phyloP scores from a whole-genome alignment of 2,113 vertebrate species.

The Neolamprologus tretocephalus region DNA sequence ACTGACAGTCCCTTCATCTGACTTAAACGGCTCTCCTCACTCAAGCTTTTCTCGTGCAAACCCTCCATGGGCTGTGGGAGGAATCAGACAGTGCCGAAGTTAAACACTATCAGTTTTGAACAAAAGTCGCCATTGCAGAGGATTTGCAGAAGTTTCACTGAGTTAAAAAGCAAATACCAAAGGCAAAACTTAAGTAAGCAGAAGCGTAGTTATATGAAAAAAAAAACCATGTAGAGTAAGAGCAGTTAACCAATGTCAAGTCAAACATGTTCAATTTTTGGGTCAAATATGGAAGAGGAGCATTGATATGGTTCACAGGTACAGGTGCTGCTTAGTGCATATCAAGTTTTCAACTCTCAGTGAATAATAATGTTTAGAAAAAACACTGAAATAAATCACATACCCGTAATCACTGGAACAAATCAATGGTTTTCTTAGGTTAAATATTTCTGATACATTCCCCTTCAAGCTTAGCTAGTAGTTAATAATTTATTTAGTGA shows the following conservation, averaged over 20 bases:
- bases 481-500: background rate
- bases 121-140: background rate
- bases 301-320: background rate
- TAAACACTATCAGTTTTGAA: background rate
- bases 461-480: background rate
- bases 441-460: background rate
- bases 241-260: background rate
- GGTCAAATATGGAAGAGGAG: background rate
- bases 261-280: background rate
- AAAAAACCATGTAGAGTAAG: background rate
- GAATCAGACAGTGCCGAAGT: background rate
- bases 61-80: slow-evolving; percentile 72
- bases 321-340: background rate
- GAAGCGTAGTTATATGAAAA: background rate
- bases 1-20: slow-evolving; percentile 90
- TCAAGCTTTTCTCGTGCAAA: slow-evolving; percentile 84
- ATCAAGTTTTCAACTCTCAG: background rate
- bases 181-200: background rate
- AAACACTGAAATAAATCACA: background rate
- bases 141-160: background rate
- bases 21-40: slow-evolving; percentile 82
- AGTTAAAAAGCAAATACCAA: background rate
- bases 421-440: background rate
- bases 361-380: background rate
- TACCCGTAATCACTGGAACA: background rate